These are phyloP conservation scores for Trinectes maculatus DNA, from an alignment of 2,113 vertebrate genomes.

Conservation along the genomic window DNA sequence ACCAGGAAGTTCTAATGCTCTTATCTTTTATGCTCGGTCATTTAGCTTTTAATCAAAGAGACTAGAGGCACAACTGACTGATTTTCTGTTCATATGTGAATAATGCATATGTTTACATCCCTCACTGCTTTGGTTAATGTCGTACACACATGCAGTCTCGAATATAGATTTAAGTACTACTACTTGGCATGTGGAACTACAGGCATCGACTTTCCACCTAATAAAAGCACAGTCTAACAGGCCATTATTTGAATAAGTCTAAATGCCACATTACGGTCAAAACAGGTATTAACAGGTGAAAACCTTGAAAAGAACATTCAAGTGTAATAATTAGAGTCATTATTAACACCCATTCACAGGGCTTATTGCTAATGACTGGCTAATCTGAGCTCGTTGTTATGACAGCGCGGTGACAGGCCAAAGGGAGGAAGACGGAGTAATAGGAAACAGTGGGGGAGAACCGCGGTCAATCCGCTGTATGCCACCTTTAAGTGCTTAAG, in stretches of 20 bases:
- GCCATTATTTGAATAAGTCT: neutral
- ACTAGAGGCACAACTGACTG: too few relatives aligned
- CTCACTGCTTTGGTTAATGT: too few relatives aligned
- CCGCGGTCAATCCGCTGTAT: slow-evolving; percentile 8
- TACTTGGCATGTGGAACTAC: too few relatives aligned
- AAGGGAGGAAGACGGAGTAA: neutral
- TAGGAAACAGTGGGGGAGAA: slow-evolving; percentile 1
- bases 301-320: neutral
- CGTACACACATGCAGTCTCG: too few relatives aligned
- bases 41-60: too few relatives aligned
- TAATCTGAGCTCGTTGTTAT: slow-evolving; percentile 53
- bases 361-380: slow-evolving; percentile 32
- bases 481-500: slow-evolving; percentile 31
- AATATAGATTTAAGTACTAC: too few relatives aligned
- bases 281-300: slow-evolving; percentile 18
- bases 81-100: too few relatives aligned
- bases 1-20: too few relatives aligned
- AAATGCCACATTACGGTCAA: slow-evolving; percentile 5
- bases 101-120: too few relatives aligned
- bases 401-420: slow-evolving; percentile 39
- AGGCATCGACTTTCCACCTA: too few relatives aligned
- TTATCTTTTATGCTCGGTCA: too few relatives aligned
- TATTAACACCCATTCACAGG: slow-evolving; percentile 18
- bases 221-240: too few relatives aligned
- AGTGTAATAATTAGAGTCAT: slow-evolving; percentile 24